Evolutionary conservation across 2,888 invertebrate species (phyloP), one percentile per base, ranked within the genome.

Genomic region (Heliconius ethilla): DNA sequence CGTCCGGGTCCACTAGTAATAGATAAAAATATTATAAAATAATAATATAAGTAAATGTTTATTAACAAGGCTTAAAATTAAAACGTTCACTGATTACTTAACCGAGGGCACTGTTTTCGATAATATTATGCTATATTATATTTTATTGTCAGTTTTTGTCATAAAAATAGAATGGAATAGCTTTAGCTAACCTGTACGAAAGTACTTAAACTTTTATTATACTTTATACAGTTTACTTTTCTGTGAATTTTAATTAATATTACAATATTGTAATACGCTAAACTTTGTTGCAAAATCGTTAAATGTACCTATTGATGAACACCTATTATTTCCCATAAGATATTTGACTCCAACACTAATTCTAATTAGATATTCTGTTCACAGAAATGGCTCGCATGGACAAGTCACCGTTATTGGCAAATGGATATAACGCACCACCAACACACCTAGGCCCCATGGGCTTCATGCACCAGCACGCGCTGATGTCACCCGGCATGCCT

Each of bases 401-500:
- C 91, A 98, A 98, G 92, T 98, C 98, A 29, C 98, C 98, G 51
- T 95, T 98, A 65, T 95, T 98, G 85, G 98, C 98, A 80, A 98
- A 98, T 89, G 98, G 98, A 82, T 98, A 98, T 95, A 98, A 98
- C 93, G 98, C 98, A 84, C 98, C 98, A 80, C 98, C 98, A 79
- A 97, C 97, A 80, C 97, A 98, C 91, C 96, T 98, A 85, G 97
- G 97, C 89, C 98, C 98, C 87, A 98, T 98, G 97, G 98, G 98
- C 88, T 98, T 98, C 95, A 98, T 98, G 98, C 98, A 98, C 91
- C 96, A 98, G 90, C 97, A 97, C 90, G 98, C 98, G 79, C 96
- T 98, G 83, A 96, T 98, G 95, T 98, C 98, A 77, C 98, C 98
- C 22, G 98, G 98, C 75, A 97, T 97, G 96, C 97, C 98, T 18